These are phyloP conservation scores for Emesis furor DNA, from an alignment of 2,888 invertebrate genomes.

Conservation along the genomic window DNA sequence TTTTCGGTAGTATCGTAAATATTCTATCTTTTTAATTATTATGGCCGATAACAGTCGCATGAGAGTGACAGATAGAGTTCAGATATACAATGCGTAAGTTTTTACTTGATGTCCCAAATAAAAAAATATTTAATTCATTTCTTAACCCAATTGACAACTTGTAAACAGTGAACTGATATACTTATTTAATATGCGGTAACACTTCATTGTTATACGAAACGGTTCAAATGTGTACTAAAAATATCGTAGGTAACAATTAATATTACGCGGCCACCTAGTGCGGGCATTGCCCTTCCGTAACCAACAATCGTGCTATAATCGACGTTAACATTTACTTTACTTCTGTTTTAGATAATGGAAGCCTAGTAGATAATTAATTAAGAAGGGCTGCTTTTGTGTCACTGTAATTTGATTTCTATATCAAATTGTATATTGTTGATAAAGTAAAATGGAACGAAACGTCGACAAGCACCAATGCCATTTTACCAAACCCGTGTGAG, in stretches of 20 bases:
- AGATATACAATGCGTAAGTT: no score
- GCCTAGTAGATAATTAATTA: background rate
- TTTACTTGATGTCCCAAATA: no score
- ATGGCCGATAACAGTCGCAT: no score
- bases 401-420: background rate
- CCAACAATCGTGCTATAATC: conserved; percentile 38
- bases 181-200: conserved; percentile 39
- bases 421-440: no score
- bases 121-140: no score
- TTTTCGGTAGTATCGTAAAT: no score
- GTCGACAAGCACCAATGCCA: no score
- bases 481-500: no score
- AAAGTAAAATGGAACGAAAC: no score
- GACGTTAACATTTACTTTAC: conserved; percentile 40
- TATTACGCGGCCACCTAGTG: conserved; percentile 57
- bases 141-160: no score
- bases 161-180: background rate
- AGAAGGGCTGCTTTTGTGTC: background rate
- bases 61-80: no score
- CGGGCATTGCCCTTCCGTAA: conserved; percentile 71
- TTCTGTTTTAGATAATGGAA: background rate
- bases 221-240: background rate
- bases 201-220: conserved; percentile 26
- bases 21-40: no score
- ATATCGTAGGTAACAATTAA: conserved; percentile 46